Percentiles rank a stretch among this genome's conserved stretches.
Evolutionary conservation across 2,113 vertebrate genomes (phyloP).

Genomic region (Halcyon malimbica): DNA sequence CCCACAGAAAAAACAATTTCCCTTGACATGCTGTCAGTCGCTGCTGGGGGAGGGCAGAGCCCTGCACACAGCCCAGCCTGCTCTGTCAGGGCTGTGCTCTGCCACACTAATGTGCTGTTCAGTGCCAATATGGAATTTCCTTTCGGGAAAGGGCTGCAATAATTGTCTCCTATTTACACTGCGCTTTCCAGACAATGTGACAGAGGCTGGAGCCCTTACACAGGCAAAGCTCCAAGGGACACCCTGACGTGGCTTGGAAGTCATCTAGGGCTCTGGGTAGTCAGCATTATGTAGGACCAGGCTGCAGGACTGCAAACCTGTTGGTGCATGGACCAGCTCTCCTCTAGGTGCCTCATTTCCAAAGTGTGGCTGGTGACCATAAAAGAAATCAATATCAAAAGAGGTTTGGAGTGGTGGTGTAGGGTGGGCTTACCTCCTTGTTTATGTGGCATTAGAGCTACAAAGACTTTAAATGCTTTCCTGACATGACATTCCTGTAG

Average conservation of each 20-base stretch:
- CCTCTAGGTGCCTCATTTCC: background rate
- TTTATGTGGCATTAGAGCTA: background rate
- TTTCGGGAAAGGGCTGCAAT: background rate
- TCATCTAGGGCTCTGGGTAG: background rate
- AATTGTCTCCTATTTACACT: slow-evolving; percentile 5
- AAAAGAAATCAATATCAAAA: background rate
- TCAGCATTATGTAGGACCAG: background rate
- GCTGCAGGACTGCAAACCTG: background rate
- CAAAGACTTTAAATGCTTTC: slow-evolving; percentile 14
- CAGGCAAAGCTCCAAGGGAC: background rate
- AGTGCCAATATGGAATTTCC: slow-evolving; percentile 2
- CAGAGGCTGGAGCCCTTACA: background rate
- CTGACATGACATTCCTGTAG: background rate
- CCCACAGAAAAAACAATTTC: background rate
- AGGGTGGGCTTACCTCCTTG: background rate
- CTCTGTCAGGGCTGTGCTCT: background rate
- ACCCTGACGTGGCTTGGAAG: background rate
- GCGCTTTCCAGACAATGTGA: background rate
- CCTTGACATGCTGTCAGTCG: background rate
- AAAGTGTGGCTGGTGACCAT: background rate
- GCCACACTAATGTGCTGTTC: background rate
- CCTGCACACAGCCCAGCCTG: background rate
- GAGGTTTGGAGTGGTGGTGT: background rate
- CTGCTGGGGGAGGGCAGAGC: background rate
- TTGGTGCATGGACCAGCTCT: background rate